Percentiles rank a stretch among this genome's conserved stretches.
Evolutionary conservation across 2,888 invertebrate genomes (phyloP).

Genomic region (Drosophila sordidula): DNA sequence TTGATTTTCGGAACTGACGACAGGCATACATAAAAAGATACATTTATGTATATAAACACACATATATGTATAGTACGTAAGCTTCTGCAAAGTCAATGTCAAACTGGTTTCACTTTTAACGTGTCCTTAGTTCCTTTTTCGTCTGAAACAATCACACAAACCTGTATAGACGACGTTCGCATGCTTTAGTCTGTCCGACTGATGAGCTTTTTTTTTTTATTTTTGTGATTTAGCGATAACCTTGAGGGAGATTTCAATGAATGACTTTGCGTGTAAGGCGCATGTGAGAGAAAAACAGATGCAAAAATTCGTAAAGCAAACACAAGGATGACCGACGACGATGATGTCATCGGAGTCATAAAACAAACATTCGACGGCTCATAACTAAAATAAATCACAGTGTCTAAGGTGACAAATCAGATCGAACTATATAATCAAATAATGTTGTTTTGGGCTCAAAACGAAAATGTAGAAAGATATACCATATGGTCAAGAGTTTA

Average conservation of each 20-base stretch:
- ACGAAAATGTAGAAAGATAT: constrained; percentile 9
- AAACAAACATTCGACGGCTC: constrained; percentile 31
- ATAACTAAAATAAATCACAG: constrained; percentile 59
- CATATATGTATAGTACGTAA: constrained; percentile 20
- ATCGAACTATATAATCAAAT: constrained; percentile 27
- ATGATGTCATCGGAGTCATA: constrained; percentile 63
- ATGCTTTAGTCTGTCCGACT: constrained; percentile 10
- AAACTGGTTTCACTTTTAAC: constrained; percentile 73
- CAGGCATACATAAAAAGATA: constrained; percentile 1
- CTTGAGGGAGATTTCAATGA: constrained; percentile 74
- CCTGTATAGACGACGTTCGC: constrained; percentile 19
- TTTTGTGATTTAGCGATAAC: constrained; percentile 66
- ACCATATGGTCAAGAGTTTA: constrained; percentile 69
- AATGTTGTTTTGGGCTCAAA: not conserved
- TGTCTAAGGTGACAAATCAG: constrained; percentile 26
- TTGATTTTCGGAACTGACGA: constrained; percentile 51
- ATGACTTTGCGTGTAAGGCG: constrained; percentile 46
- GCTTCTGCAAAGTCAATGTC: constrained; percentile 61
- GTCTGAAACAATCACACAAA: constrained; percentile 49
- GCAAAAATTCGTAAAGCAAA: constrained; percentile 58
- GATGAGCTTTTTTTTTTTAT: constrained; percentile 33
- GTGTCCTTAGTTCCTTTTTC: constrained; percentile 76
- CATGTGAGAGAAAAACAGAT: constrained; percentile 54
- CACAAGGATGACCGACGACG: constrained; percentile 63
- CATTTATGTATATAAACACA: constrained; percentile 22